Base-by-base conservation (phyloP, 2,113 vertebrate species). In the Hyla sarda region DNA sequence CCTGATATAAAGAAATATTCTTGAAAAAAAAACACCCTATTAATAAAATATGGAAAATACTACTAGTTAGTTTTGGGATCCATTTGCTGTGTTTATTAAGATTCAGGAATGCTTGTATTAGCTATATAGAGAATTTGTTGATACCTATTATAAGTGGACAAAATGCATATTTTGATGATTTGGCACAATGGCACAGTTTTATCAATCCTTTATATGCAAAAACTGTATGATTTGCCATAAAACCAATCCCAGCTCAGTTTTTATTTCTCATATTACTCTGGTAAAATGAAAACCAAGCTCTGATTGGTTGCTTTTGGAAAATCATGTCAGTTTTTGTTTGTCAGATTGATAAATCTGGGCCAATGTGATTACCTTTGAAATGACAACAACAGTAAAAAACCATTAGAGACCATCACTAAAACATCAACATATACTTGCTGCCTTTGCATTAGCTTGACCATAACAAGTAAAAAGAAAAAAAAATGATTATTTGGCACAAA, bases 401-500 rank as follows among this genome's bases (percentile, higher is more conserved):
- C 19, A 60, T 54, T 17, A 58, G 6, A 79, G 30, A 23, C 21
- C 76, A 28, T 28, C 23, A 28, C 37, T 58, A 16, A 37, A 23
- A 60, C 21, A 65, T 21, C 41, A 47, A 28, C 62, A 30, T 54
- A 73, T 76, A 91, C 88, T 30, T 69, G 82, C 91, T 93, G 92
- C 92, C 92, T 95, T 94, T 94, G 92, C 92, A 93, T 95, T 93
- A 93, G 88, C 91, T 90, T 91, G 83, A 89, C 32, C 48, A 47
- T 58, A 12, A 75, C 25, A 74, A n/a, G 69, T 37, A 52, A 23
- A 60, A 5, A 7, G 50, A 69, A 48, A 82, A n/a, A 11, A 28
- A 37, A 67, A 7, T 62, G 2, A 16, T 25, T 8, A 23, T 1
- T 65, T 47, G 34, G 37, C 9, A 65, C 8, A 65, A 37, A 80